phyloP scores from a whole-genome alignment of 1,140 invertebrate genomes.

The Papilio dardanus region DNA sequence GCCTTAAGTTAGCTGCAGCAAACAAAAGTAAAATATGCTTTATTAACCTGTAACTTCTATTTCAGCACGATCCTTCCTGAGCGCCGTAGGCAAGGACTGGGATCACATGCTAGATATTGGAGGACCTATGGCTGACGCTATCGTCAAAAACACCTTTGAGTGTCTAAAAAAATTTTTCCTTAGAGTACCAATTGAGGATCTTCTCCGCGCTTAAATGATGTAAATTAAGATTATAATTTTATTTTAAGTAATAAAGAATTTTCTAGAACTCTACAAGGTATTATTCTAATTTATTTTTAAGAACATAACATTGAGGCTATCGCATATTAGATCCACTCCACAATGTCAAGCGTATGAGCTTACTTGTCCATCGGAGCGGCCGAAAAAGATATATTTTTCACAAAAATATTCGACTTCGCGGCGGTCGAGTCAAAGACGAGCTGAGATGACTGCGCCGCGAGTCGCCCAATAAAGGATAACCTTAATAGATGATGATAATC shows the following conservation, averaged over 20 bases:
- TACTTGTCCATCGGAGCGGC: too few relatives aligned
- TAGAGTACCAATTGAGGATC: conserved; percentile 5
- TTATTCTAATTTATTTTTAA: neutral
- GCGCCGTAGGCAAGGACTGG: neutral
- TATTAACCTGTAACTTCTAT: neutral
- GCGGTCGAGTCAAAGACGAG: too few relatives aligned
- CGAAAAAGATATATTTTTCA: too few relatives aligned
- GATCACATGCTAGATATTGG: neutral
- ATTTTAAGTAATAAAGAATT: neutral
- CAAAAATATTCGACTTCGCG: too few relatives aligned
- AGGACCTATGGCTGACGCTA: neutral
- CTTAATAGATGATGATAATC: too few relatives aligned
- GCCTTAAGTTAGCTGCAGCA: too few relatives aligned
- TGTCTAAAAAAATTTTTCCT: neutral
- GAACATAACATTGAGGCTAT: too few relatives aligned
- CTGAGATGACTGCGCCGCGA: too few relatives aligned
- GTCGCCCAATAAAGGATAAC: too few relatives aligned
- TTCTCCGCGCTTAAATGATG: neutral
- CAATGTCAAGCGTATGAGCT: too few relatives aligned
- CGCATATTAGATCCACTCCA: too few relatives aligned
- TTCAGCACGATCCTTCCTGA: conserved; percentile 14
- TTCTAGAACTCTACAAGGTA: neutral
- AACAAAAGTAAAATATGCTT: too few relatives aligned
- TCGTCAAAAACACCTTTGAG: neutral
- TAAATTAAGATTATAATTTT: neutral